A percentile compares a stretch with the other conserved stretches of the same genome.
These are phyloP conservation scores for Cromileptes altivelis DNA, from an alignment of 2,113 vertebrate genomes.

Conservation along the genomic window DNA sequence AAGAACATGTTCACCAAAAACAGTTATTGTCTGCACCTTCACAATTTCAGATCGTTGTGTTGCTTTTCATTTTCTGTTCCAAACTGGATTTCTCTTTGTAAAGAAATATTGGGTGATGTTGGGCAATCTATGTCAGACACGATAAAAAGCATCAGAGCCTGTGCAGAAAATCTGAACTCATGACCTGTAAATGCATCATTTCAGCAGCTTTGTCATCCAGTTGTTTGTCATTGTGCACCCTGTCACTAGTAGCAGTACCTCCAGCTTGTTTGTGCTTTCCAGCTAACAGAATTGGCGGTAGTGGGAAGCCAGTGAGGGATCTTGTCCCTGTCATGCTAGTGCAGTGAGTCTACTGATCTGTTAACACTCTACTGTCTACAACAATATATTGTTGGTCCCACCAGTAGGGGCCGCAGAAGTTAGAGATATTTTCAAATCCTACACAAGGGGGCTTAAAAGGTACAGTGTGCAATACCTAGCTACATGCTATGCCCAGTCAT, in stretches of 20 bases:
- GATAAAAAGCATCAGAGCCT: constrained; percentile 12
- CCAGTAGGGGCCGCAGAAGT: background rate
- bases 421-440: background rate
- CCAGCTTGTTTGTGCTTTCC: background rate
- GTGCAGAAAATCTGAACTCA: background rate
- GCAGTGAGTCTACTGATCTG: background rate
- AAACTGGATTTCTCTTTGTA: background rate
- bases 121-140: background rate
- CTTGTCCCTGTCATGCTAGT: constrained; percentile 10
- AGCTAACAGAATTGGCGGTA: background rate
- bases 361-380: background rate
- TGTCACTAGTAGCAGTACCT: background rate
- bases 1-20: background rate
- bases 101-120: background rate
- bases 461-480: no score
- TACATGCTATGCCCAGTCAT: no score
- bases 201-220: background rate
- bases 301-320: constrained; percentile 29
- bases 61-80: background rate
- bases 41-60: constrained; percentile 13
- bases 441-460: background rate
- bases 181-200: constrained; percentile 11
- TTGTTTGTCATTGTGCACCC: background rate
- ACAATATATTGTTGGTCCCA: background rate
- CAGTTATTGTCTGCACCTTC: background rate